These are phyloP conservation scores for Eumaeus atala DNA, from an alignment of 1,140 invertebrate genomes.

Conservation along the genomic window DNA sequence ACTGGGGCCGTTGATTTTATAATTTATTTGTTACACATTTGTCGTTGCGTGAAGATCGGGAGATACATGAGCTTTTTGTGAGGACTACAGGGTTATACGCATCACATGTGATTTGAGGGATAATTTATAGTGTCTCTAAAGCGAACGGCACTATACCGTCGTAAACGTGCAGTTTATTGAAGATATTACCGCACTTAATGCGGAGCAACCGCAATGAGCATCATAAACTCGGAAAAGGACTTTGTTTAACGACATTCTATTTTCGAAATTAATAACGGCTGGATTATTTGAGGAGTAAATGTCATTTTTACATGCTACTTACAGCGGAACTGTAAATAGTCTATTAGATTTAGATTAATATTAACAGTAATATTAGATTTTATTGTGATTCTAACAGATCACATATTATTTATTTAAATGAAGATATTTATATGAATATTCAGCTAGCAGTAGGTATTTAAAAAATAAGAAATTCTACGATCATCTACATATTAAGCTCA, in stretches of 20 bases:
- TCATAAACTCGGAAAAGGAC: constrained; percentile 28
- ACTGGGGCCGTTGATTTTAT: constrained; percentile 67
- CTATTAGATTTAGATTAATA: no score
- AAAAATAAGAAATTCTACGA: no score
- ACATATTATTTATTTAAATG: no score
- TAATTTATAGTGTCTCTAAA: constrained; percentile 69
- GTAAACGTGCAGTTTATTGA: constrained; percentile 52
- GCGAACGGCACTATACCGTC: constrained; percentile 48
- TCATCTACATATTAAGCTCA: no score
- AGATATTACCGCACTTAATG: constrained; percentile 40
- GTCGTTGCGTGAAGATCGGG: constrained; percentile 71
- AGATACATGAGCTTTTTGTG: constrained; percentile 71
- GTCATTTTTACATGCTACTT: no score
- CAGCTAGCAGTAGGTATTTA: no score
- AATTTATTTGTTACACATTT: constrained; percentile 75
- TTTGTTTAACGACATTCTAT: constrained; percentile 11
- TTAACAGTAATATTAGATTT: no score
- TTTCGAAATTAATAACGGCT: constrained; percentile 8
- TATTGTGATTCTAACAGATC: no score
- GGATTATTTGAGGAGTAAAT: constrained; percentile 1
- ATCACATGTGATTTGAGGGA: constrained; percentile 68
- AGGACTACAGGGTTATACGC: constrained; percentile 57
- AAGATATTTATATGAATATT: no score
- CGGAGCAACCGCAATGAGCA: constrained; percentile 37
- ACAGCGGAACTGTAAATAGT: no score